Evolutionary conservation across 2,888 invertebrate species (phyloP), one percentile per base, ranked within the genome.

Genomic region (Drosophila pegasa): DNA sequence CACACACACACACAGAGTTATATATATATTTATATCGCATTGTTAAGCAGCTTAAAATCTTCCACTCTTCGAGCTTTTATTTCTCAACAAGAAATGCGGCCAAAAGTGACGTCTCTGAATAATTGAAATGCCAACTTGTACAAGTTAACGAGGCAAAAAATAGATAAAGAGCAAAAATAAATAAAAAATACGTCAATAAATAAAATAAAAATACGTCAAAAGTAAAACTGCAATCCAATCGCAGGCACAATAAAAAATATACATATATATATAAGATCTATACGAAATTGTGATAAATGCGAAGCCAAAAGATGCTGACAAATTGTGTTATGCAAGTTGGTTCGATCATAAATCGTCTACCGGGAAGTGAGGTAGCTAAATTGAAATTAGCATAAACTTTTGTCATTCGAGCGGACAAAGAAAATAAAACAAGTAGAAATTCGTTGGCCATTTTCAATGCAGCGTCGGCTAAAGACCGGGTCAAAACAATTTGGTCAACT

Each of bases 11-110:
- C 0, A 33, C 14, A 22, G 5, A 40, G n/a, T 14, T 37, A 55
- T 35, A 33, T 18, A 20, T 3, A 16, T 4, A 27, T 45, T 57
- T 56, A 51, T 59, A 54, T 59, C 61, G 62, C 40, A 59, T 66
- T 41, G 54, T 52, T 76, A 76, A 75, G 76, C 75, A 58, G 75
- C 75, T 75, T 75, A 72, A 68, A 57, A 57, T 43, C 63, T 72
- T 68, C 72, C 68, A 51, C 55, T 60, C 62, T 56, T 52, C 48
- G 22, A 18, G 7, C 29, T 40, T 16, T 54, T 63, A 54, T 75
- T 54, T 67, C 54, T 38, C 59, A 71, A 75, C 76, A 38, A 71
- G 65, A 80, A 82, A 82, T 64, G 82, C 85, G 81, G 80, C 69
- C 83, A 82, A 73, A 62, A 43, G 16, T 72, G 51, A 67, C 68